Evolutionary conservation across 2,113 vertebrate genomes (phyloP), one percentile per base, ranked within the genome.

Genomic region (Semnornis frantzii): DNA sequence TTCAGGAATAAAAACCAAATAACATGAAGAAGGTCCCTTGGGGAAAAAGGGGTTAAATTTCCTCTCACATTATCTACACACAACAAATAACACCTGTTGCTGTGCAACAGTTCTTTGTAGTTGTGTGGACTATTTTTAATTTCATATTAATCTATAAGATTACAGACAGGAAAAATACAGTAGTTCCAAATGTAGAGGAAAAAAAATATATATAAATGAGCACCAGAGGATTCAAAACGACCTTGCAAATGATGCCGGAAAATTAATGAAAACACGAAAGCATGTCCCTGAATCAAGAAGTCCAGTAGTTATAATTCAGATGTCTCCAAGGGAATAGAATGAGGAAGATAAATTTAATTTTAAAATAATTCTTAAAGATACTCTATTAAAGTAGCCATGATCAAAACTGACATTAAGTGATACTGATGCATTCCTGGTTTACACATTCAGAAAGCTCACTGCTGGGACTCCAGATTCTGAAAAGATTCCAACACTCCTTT

Each of bases 241-340:
- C 17, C 30, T 74, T 1, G 0, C 37, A 65, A 78, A 59, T 14
- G 0, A 39, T 39, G 37, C 37, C 11, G 10, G 37, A 39, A 39
- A 39, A 39, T 39, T 39, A 12, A 42, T 10, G 76, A 86, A 39
- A 5, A 20, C 19, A 7, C 3, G 6, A 16, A 82, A 64, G 9
- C 5, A 33, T 2, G 3, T n/a, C 13, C 25, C 25, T 48, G 23
- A 74, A 62, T 44, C 46, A n/a, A 19, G 1, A 42, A 78, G 15
- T 39, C 25, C 8, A 70, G 18, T 25, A 76, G 12, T 68, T 62
- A 9, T 7, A 80, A 65, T 54, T 77, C 31, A 13, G 16, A 23
- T 65, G 9, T 77, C 25, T 81, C n/a, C 60, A 80, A 33, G 23
- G 73, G 7, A 21, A 4, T 17, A 69, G 23, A 12, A 54, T 62